Conservation (phyloP, 2,888 invertebrate species). For the Blastobasis lacticolella region DNA sequence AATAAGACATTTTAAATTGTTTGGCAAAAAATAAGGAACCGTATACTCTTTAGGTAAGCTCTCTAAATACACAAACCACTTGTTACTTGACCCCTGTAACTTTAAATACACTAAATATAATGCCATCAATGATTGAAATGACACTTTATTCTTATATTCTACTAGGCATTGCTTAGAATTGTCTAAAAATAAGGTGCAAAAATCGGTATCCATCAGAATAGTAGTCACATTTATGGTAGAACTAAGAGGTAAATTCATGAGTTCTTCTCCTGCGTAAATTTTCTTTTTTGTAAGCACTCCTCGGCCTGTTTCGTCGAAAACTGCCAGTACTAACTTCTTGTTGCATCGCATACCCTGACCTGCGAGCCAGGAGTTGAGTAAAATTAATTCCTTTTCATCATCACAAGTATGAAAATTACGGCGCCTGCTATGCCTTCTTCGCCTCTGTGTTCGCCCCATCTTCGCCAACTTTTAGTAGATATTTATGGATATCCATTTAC, state of each 20-base stretch:
- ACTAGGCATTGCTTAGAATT: constrained; percentile 58
- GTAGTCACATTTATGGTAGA: constrained; percentile 76
- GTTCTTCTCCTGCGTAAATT: constrained; percentile 71
- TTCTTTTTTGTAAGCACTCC: constrained; percentile 79
- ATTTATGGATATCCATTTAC: too few species aligned
- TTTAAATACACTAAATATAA: constrained; percentile 82
- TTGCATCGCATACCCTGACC: constrained; percentile 72
- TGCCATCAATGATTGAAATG: constrained; percentile 82
- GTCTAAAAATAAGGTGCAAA: constrained; percentile 63
- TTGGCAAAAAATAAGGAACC: constrained; percentile 79
- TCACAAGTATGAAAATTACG: constrained; percentile 47
- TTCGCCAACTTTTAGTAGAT: neutral
- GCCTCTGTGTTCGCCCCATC: constrained; percentile 72
- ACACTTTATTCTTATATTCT: constrained; percentile 48
- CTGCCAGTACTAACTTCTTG: constrained; percentile 68
- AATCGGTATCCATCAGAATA: constrained; percentile 64
- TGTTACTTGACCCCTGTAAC: constrained; percentile 67
- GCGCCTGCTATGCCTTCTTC: constrained; percentile 41
- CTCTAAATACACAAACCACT: constrained; percentile 78
- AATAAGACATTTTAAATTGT: constrained; percentile 68
- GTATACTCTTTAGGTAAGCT: constrained; percentile 79
- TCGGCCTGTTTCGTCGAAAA: constrained; percentile 80
- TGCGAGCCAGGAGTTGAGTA: constrained; percentile 70
- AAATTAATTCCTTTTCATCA: constrained; percentile 47
- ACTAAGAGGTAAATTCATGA: constrained; percentile 76